Evolutionary conservation across 2,113 vertebrate species (phyloP), one percentile per base, ranked within the genome.

Genomic region (Rhynchomys soricoides): DNA sequence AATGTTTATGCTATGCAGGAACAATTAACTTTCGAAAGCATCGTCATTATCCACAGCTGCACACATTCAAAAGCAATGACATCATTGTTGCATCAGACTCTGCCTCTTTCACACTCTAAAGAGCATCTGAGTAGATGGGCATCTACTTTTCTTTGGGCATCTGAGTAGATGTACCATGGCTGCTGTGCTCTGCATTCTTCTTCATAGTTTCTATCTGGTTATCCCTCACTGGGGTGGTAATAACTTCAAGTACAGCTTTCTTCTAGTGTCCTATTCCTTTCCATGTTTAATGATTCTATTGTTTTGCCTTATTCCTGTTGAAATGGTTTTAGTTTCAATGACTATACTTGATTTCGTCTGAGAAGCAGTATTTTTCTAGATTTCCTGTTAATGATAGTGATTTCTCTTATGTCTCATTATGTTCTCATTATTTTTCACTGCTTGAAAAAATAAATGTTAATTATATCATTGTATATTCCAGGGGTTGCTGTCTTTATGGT

Each of bases 291-390:
- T 21, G 8, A 50, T 52, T 90, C 48, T 95, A 2, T 68, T 89
- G 40, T 82, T 82, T 82, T 50, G 15, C 37, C 7, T 50, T 12
- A 15, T 52, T 92, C 40, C 40, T 82, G 13, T 66, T 62, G 87
- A 55, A 75, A 73, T 95, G 64, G 45, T 86, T 89, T 83, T 90
- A 29, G 21, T 86, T 92, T 92, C n/a, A 77, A 52, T 43, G 34
- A 73, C 1, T 48, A 4, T 29, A 13, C 34, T 86, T 68, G 31
- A 31, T 50, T 89, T 82, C 52, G 12, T 90, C 31, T 73, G 16
- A 4, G 7, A n/a, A 31, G 45, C 59, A 1, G 57, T 45, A 3
- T 85, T 85, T 64, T 64, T 64, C 40, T 45, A 15, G 45, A 29
- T 57, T 86, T 73, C n/a, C 59, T 83, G 3, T 24, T 81, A 83